These are phyloP conservation scores for Cheilinus undulatus DNA, from an alignment of 2,113 vertebrate species.

Conservation along the genomic window DNA sequence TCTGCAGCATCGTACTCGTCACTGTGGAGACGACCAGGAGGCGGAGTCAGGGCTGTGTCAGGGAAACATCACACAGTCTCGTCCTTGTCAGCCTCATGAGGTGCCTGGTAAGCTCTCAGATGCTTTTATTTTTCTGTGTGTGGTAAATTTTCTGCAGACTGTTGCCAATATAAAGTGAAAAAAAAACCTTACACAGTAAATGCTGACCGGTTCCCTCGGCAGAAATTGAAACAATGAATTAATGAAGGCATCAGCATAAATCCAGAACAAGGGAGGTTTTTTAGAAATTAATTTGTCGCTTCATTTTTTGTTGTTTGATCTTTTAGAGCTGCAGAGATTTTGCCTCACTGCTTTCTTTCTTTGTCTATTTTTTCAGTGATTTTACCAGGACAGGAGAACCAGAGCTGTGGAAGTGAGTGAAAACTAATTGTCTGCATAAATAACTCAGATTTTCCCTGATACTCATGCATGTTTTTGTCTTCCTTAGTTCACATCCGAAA, in stretches of 20 bases:
- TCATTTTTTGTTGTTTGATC: constrained; percentile 23
- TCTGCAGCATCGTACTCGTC: constrained; percentile 86
- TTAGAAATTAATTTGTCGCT: constrained; percentile 21
- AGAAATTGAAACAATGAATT: constrained; percentile 42
- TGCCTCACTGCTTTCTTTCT: background rate
- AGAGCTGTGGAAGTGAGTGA: constrained; percentile 89
- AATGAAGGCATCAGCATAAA: constrained; percentile 21
- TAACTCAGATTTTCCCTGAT: background rate
- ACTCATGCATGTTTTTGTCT: background rate
- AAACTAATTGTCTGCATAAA: constrained; percentile 1
- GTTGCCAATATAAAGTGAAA: constrained; percentile 10
- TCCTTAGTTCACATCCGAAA: no score
- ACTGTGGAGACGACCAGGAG: constrained; percentile 84
- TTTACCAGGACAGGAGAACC: constrained; percentile 88
- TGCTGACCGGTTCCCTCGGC: constrained; percentile 32
- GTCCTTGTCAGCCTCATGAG: constrained; percentile 87
- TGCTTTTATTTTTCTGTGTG: background rate
- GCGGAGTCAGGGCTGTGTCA: constrained; percentile 79
- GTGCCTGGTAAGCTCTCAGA: constrained; percentile 85
- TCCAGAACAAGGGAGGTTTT: constrained; percentile 9
- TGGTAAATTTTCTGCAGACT: background rate
- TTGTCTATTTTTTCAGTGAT: constrained; percentile 83
- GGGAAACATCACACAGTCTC: constrained; percentile 91
- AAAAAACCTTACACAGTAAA: constrained; percentile 17
- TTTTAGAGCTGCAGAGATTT: constrained; percentile 4